Base-by-base conservation (phyloP, 2,797 vertebrate genomes). In the Gouania willdenowi region DNA sequence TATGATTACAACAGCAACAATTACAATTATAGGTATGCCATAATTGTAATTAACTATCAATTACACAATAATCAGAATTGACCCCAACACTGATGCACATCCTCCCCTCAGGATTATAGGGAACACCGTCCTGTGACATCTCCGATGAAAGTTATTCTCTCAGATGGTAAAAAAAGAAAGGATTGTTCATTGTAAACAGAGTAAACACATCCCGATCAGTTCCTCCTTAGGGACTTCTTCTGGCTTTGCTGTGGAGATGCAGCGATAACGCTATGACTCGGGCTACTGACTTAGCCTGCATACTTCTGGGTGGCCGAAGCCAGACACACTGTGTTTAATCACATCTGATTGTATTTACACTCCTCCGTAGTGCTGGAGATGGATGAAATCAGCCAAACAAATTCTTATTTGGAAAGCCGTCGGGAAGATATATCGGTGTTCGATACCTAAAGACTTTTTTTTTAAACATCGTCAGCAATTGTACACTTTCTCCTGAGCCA, bases 241-340 rank as follows among this genome's bases (percentile, higher is more conserved):
- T 12, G 45, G 69, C 38, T 57, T 54, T 56, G 66, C 10, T 20
- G 59, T 63, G 15, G 22, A 81, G 81, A 83, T 86, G 57, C 11
- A 31, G 25, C 38, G 81, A 86, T 84, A 82, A 79, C 64, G 34
- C 54, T 27, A 31, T 43, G 65, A 72, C 71, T 67, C 3, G 14
- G 52, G 69, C 77, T 72, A 83, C 78, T 44, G 60, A 54, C 53
- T 72, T 82, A 63, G 66, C 31, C 77, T 57, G 57, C 39, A 62
- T 46, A n/a, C 64, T 63, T 46, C 69, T 87, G 83, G 84, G 86
- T 87, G 87, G 87, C 57, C 83, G 28, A 9, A 19, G 23, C 45
- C 49, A 51, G 28, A 46, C 32, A 4, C 37, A 26, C 1, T 42
- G 25, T 5, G 5, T 54, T 53, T 56, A 64, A 77, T 75, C 65